Evolutionary conservation across 2,113 vertebrate species (phyloP), one percentile per base, ranked within the genome.

Genomic region (Bos indicus): DNA sequence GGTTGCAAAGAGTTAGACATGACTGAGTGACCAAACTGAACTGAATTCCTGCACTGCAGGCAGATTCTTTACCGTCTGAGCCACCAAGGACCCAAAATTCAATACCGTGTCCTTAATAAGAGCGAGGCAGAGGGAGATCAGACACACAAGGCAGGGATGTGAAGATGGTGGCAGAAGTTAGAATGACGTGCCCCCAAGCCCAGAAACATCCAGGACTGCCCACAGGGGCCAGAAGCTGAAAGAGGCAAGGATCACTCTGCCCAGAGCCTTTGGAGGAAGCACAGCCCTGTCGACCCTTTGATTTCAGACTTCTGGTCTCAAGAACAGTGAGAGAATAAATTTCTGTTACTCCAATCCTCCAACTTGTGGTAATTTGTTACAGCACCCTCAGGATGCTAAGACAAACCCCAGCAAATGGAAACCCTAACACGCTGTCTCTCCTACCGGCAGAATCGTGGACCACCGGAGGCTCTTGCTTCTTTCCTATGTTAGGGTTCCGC

Each of bases 191-290:
- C 6, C 56, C 4, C 6, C 46, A 26, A 19, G 19, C 33, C 57
- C 21, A 48, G 15, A 26, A 2, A 60, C 14, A 1, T 52, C 51
- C 25, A 87, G 28, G 30, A 36, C n/a, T 28, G 67, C 90, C 60
- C 14, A 9, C 11, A 6, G 2, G 87, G 9, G 1, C 40, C 23
- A 11, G 48, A 26, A 26, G 57, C 80, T 23, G 25, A 56, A 26
- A 67, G 59, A 15, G 13, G 36, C 48, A 26, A 46, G 77, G 52
- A 13, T 9, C 48, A 1, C 2, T 14, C 33, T 8, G n/a, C 36
- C 62, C 54, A 2, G 2, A 46, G 11, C 28, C 2, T 6, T 15
- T 12, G 12, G 28, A 1, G 59, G 46, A 36, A 43, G 5, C 11
- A 1, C 7, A 3, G 74, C 26, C 71, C 51, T 57, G 36, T 51